These are phyloP conservation scores for Acanthosoma haemorrhoidale DNA, from an alignment of 2,888 invertebrate genomes.

Conservation along the genomic window DNA sequence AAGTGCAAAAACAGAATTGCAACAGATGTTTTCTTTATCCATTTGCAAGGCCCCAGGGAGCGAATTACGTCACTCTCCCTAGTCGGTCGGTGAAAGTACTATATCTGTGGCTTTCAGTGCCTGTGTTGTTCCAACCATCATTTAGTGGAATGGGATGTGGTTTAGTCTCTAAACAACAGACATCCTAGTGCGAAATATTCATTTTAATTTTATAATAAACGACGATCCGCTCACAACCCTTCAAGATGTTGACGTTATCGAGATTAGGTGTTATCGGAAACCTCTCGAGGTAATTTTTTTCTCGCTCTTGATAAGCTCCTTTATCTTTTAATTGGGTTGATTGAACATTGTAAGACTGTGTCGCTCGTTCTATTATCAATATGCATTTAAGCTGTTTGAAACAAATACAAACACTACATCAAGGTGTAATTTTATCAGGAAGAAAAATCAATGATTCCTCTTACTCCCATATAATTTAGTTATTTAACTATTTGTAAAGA, in stretches of 20 bases:
- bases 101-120: neutral
- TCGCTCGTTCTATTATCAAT: too few relatives aligned
- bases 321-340: conserved; percentile 4
- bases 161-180: too few relatives aligned
- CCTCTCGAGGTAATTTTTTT: conserved; percentile 36
- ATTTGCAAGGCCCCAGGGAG: neutral
- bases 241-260: conserved; percentile 36
- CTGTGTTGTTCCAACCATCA: neutral
- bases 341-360: too few relatives aligned
- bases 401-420: too few relatives aligned
- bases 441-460: neutral
- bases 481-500: neutral
- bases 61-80: conserved; percentile 13
- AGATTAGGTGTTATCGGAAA: conserved; percentile 38
- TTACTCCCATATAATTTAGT: neutral
- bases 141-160: conserved; percentile 2
- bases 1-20: neutral
- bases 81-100: neutral
- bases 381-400: too few relatives aligned
- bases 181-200: neutral
- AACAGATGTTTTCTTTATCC: neutral
- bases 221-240: neutral
- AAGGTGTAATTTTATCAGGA: neutral
- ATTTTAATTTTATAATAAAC: neutral
- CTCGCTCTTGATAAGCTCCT: neutral